These are phyloP conservation scores for Gallinago jamesoni DNA, from an alignment of 2,113 vertebrate genomes.

Conservation along the genomic window DNA sequence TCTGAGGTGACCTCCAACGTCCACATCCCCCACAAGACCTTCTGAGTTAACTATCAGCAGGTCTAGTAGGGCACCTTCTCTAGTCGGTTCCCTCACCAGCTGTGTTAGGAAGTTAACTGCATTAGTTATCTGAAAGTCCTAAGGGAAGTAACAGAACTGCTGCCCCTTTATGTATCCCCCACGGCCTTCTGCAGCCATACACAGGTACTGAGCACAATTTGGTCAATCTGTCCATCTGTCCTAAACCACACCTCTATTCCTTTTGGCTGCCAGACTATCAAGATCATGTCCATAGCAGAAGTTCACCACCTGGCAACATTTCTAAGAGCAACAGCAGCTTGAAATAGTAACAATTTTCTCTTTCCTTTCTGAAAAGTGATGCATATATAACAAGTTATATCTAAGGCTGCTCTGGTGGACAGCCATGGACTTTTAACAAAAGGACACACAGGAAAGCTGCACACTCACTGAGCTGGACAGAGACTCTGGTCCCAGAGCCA, in stretches of 20 bases:
- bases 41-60: too few species aligned
- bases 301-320: not conserved
- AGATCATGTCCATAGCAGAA: not conserved
- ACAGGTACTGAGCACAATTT: not conserved
- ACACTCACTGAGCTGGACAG: not conserved
- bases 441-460: not conserved
- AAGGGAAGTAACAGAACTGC: too few species aligned
- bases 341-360: not conserved
- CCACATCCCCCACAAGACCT: too few species aligned
- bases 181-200: not conserved
- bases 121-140: too few species aligned
- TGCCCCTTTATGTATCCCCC: not conserved
- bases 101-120: too few species aligned
- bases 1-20: too few species aligned
- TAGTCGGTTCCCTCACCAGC: too few species aligned
- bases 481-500: conserved; percentile 8
- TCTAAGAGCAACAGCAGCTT: not conserved
- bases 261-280: not conserved
- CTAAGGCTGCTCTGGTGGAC: not conserved
- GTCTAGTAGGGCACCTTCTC: too few species aligned
- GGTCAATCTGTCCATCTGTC: not conserved
- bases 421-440: too few species aligned
- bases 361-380: not conserved
- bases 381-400: not conserved
- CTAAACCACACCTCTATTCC: not conserved